Percentiles rank a stretch among this genome's conserved stretches.
Evolutionary conservation across 2,113 vertebrate species (phyloP).

Genomic region (Haemorhous mexicanus): DNA sequence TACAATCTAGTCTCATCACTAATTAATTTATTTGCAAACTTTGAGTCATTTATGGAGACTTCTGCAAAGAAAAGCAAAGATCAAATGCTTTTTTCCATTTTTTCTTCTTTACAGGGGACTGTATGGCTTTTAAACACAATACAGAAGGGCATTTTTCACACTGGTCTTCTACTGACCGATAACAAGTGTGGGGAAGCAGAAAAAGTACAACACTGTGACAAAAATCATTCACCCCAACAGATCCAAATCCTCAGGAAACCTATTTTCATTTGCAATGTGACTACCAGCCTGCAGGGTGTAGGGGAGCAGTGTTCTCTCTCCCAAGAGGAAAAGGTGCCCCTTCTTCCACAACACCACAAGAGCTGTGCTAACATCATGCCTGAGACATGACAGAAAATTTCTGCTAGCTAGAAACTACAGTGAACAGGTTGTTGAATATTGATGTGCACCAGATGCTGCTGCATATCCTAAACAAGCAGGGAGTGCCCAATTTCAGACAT

Average conservation of each 20-base stretch:
- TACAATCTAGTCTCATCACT: not conserved
- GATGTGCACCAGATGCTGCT: not conserved
- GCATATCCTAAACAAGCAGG: not conserved
- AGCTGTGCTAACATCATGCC: not conserved
- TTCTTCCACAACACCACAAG: not conserved
- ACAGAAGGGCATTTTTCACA: not conserved
- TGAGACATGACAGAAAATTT: not conserved
- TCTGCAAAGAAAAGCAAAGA: not conserved
- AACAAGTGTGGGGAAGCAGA: not conserved
- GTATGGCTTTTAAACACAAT: not conserved
- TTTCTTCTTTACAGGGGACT: not conserved
- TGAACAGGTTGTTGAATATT: not conserved
- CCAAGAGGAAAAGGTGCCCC: not conserved
- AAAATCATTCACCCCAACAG: not conserved
- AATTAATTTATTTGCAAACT: not conserved
- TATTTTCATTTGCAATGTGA: not conserved
- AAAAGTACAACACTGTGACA: not conserved
- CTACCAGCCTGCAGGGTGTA: not conserved
- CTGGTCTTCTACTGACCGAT: not conserved
- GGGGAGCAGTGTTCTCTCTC: not conserved
- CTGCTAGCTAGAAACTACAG: not conserved
- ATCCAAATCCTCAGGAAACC: not conserved
- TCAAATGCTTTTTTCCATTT: not conserved
- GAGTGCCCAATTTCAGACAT: not conserved
- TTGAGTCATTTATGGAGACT: not conserved